phyloP scores from a whole-genome alignment of 2,888 invertebrate species.

The Ellobium chinense region DNA sequence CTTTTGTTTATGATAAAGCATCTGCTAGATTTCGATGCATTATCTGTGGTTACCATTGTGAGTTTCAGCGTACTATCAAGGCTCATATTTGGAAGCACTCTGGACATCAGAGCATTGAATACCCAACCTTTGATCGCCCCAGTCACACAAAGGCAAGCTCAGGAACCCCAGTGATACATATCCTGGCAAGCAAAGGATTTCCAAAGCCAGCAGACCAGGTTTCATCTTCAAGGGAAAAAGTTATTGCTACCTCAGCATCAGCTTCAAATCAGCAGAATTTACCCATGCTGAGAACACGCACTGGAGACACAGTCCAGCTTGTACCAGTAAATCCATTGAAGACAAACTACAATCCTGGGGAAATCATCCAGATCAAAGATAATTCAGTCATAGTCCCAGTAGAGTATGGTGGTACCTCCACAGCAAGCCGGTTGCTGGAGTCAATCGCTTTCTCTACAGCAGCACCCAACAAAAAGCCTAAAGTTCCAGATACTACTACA shows the following conservation, averaged over 20 bases:
- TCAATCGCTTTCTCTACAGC: conserved; percentile 12
- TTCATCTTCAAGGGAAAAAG: background rate
- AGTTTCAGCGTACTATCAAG: conserved; percentile 76
- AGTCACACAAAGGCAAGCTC: conserved; percentile 4
- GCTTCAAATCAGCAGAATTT: background rate
- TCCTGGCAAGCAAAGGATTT: background rate
- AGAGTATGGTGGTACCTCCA: background rate
- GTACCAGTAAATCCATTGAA: conserved; percentile 16
- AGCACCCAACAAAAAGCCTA: background rate
- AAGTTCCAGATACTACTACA: background rate
- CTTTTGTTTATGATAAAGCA: conserved; percentile 64
- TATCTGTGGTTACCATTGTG: conserved; percentile 76
- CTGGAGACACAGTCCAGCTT: conserved; percentile 29
- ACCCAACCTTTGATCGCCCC: conserved; percentile 72
- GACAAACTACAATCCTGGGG: conserved; percentile 6
- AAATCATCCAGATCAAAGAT: conserved; percentile 38
- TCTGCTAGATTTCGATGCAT: conserved; percentile 72
- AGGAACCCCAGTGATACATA: background rate
- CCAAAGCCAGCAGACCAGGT: background rate
- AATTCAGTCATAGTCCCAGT: background rate
- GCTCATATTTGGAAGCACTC: conserved; percentile 79
- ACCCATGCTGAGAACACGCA: background rate
- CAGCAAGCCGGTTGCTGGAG: conserved; percentile 9
- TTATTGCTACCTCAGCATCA: background rate
- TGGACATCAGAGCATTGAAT: conserved; percentile 75